Evolutionary conservation across 37 sponge, comb jelly and placozoan species (phyloP).

Genomic region (Agelas oroides): DNA sequence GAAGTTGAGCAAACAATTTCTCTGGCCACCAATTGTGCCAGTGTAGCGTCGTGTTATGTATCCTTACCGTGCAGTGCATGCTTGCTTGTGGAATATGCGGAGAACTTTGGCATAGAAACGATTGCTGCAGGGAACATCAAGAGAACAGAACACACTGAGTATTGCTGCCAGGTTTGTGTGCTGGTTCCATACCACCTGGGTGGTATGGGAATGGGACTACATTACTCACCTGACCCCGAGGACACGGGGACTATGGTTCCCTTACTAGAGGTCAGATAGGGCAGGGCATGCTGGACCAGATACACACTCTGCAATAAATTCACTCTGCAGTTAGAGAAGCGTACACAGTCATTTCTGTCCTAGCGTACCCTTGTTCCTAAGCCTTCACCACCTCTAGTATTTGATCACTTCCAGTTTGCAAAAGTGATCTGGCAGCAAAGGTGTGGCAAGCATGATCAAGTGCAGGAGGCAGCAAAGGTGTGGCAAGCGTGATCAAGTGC

Average conservation of each 20-base stretch:
- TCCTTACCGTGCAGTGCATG: conserved; percentile 72
- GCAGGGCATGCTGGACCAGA: conserved; percentile 15
- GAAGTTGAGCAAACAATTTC: no score
- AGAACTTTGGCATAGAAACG: conserved; percentile 43
- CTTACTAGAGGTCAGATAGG: conserved; percentile 28
- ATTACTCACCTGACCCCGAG: conserved; percentile 29
- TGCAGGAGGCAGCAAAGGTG: no score
- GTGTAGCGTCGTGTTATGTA: neutral
- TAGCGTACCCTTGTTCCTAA: no score
- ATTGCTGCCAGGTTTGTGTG: conserved; percentile 10
- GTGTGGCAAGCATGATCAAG: no score
- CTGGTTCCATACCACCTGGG: neutral
- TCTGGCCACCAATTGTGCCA: no score
- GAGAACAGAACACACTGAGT: neutral
- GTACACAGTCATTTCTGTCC: no score
- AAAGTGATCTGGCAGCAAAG: no score
- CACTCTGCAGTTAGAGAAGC: conserved; percentile 21
- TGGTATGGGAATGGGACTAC: no score
- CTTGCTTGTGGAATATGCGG: conserved; percentile 60
- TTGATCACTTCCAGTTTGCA: no score
- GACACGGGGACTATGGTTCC: conserved; percentile 64
- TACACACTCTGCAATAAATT: conserved; percentile 68
- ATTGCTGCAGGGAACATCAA: neutral
- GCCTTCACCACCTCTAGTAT: no score
- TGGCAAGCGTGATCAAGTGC: no score